Evolutionary conservation across 2,797 vertebrate genomes (phyloP), one percentile per base, ranked within the genome.

Genomic region (Pipistrellus nathusii): DNA sequence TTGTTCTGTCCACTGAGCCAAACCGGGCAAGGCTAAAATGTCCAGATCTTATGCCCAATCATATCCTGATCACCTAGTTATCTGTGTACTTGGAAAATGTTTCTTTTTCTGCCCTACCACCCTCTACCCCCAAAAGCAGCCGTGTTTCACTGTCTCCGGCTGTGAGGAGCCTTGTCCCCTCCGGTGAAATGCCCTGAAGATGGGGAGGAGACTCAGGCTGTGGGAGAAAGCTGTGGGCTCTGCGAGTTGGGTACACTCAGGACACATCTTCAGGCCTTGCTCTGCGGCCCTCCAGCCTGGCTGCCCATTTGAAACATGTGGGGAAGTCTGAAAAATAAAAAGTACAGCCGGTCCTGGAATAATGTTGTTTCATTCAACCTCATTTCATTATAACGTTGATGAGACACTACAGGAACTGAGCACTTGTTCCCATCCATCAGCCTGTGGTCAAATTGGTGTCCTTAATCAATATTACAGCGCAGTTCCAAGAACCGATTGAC

Each of bases 211-310:
- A 12, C 57, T 2, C 68, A 93, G 51, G 55, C 55, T 30, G 2
- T 25, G n/a, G 73, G 46, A 81, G 84, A n/a, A 53, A 41, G 44
- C 48, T 0, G 0, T 32, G 30, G 23, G 5, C 53, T 35, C 0
- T n/a, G 12, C 9, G 4, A 53, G 11, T 32, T 15, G 21, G 13
- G 5, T 6, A 0, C 8, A 7, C 8, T 0, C 2, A 6, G n/a
- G 8, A 17, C 35, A 66, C 44, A 25, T 27, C 64, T 77, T 4
- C 55, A 12, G n/a, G 30, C 75, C 30, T 18, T 41, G 41, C 53
- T 62, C 14, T 6, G 41, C 41, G 30, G 8, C 11, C 55, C 78
- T 41, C 14, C 23, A 30, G 25, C 32, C 21, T 35, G 21, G 9
- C 3, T 75, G 21, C 18, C 15, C 0, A 0, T 59, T 21, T 44